Evolutionary conservation across 2,797 vertebrate genomes (phyloP).

Genomic region (Malurus leucopterus): DNA sequence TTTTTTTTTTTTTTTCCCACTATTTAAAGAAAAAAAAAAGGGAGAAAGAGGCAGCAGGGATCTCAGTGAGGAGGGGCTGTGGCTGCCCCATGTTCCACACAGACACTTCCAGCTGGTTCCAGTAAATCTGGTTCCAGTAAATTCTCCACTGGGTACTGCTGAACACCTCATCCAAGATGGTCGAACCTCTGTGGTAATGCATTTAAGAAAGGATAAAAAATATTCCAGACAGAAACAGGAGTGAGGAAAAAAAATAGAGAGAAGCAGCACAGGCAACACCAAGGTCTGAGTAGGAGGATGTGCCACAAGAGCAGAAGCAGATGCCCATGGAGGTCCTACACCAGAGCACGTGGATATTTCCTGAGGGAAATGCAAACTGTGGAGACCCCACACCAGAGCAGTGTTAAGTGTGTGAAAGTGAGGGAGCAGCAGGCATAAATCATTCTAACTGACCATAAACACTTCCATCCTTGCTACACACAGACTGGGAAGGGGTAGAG

Average conservation of each 20-base stretch:
- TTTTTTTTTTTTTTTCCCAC: background rate
- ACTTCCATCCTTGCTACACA: background rate
- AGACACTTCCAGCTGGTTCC: background rate
- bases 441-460: background rate
- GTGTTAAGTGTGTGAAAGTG: background rate
- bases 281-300: background rate
- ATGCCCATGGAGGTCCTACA: background rate
- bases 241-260: background rate
- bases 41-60: background rate
- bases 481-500: background rate
- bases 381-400: background rate
- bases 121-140: background rate
- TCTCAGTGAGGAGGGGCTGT: background rate
- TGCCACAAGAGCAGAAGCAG: background rate
- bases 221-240: background rate
- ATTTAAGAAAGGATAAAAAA: background rate
- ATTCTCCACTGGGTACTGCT: background rate
- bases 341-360: background rate
- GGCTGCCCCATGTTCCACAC: background rate
- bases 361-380: background rate
- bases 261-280: background rate
- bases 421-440: background rate
- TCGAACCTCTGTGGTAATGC: background rate
- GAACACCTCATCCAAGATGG: background rate
- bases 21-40: background rate